Conservation (phyloP, 2,888 invertebrate genomes). For the Zhengitettix transpicula region DNA sequence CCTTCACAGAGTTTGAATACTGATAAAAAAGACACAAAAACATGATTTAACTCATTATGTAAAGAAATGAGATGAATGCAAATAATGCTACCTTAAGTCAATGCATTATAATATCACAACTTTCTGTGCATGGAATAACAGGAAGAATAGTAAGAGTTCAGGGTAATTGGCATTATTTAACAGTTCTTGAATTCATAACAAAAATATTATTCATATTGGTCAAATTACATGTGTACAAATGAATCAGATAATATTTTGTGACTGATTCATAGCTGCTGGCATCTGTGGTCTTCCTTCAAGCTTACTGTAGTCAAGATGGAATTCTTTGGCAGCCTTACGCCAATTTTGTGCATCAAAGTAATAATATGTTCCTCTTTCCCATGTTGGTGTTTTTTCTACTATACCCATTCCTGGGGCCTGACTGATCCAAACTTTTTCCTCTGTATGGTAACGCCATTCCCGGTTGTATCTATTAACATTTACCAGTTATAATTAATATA, state of each 20-base stretch:
- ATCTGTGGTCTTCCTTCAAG: conserved; percentile 82
- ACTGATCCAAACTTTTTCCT: conserved; percentile 98
- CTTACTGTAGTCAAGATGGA: conserved; percentile 97
- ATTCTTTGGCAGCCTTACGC: conserved; percentile 98
- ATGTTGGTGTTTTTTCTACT: conserved; percentile 86
- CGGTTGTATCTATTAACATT: conserved; percentile 63
- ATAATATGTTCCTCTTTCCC: conserved; percentile 97
- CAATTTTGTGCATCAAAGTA: conserved; percentile 98
- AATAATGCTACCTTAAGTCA: too few species aligned
- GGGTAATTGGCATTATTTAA: too few species aligned
- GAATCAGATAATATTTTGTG: conserved; percentile 19
- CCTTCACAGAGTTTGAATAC: too few species aligned
- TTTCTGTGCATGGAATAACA: too few species aligned
- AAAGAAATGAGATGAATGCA: too few species aligned
- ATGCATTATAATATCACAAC: too few species aligned
- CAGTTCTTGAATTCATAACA: too few species aligned
- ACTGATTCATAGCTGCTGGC: conserved; percentile 43
- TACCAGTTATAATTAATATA: background rate
- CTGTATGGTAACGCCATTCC: conserved; percentile 99
- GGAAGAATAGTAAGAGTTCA: too few species aligned
- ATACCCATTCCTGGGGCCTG: conserved; percentile 90
- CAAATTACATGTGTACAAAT: too few species aligned
- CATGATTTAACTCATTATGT: too few species aligned
- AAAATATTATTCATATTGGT: too few species aligned
- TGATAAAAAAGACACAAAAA: too few species aligned